A percentile compares a stretch with the other conserved stretches of the same genome.
phyloP scores from a whole-genome alignment of 2,113 vertebrate genomes.

The Lophotis ruficrista region DNA sequence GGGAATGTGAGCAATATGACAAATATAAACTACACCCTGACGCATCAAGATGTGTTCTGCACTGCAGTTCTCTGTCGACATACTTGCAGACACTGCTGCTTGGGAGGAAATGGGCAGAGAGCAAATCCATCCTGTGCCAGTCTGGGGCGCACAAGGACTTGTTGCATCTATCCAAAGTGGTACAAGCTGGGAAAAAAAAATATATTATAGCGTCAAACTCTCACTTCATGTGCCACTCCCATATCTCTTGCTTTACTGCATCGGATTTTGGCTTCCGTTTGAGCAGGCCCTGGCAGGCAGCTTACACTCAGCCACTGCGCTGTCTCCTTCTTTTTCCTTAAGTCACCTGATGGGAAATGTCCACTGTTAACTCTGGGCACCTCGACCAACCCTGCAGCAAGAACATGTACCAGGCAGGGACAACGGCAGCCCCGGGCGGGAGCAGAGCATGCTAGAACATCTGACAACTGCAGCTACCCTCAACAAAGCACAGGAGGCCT shows the following conservation, averaged over 20 bases:
- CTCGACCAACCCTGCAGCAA: neutral
- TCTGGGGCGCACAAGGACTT: neutral
- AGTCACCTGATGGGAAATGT: neutral
- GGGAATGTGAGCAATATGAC: neutral
- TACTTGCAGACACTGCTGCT: no score
- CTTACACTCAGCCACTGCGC: neutral
- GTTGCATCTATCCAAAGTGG: neutral
- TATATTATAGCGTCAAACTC: neutral
- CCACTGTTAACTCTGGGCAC: neutral
- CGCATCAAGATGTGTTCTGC: neutral
- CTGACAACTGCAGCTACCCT: neutral
- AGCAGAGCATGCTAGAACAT: neutral
- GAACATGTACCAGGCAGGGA: neutral
- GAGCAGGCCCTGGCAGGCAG: neutral
- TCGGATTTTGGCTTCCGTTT: neutral
- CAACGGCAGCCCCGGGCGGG: neutral
- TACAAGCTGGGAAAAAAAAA: neutral
- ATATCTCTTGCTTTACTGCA: no score
- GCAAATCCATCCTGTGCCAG: neutral
- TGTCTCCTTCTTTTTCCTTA: no score
- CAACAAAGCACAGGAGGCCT: neutral
- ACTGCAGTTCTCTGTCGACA: neutral
- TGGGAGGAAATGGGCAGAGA: neutral
- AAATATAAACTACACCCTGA: neutral
- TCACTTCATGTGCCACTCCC: neutral